Evolutionary conservation across 1,140 invertebrate genomes (phyloP), one percentile per base, ranked within the genome.

Genomic region (Scaptomyza hsui): DNA sequence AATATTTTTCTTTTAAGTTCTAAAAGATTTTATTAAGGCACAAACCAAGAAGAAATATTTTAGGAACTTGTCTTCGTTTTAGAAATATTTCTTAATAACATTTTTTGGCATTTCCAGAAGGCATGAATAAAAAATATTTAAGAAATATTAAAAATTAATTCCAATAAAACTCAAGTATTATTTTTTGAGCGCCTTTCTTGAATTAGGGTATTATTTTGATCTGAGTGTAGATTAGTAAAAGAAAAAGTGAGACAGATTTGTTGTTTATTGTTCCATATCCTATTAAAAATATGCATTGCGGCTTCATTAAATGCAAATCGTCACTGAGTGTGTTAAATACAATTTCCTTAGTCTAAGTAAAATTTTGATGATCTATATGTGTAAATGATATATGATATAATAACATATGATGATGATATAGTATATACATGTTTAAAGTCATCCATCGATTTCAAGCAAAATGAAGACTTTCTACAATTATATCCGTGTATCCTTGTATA

Each of bases 381-480:
- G 52, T 21, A 41, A 24, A 41, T 15, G 19, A 41, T 24, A 52
- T 39, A n/a, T n/a, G n/a, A n/a, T n/a, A n/a, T n/a, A n/a, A n/a
- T n/a, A n/a, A n/a, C n/a, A n/a, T n/a, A 5, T 7, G 10, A 19
- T 51, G 10, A 29, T 19, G 24, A 41, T 39, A 26, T 57, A 51
- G 15, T 42, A 29, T 51, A 51, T 49, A 9, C 37, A 39, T 49
- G 7, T 26, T 29, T 24, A 57, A 41, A 64, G 52, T 57, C 52
- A 72, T 32, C 41, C 47, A 32, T 56, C 19, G 21, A 64, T 59
- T 59, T 19, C 44, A 72, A 75, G 72, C 72, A 75, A 72, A 75
- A 75, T 72, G 72, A 75, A 75, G 72, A 75, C 72, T 75, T 59
- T 62, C 35, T 35, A 32, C 32, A 35, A 49, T 56, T 61, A 41